These are phyloP conservation scores for Thelaira solivaga DNA, from an alignment of 2,888 invertebrate species.

Conservation along the genomic window DNA sequence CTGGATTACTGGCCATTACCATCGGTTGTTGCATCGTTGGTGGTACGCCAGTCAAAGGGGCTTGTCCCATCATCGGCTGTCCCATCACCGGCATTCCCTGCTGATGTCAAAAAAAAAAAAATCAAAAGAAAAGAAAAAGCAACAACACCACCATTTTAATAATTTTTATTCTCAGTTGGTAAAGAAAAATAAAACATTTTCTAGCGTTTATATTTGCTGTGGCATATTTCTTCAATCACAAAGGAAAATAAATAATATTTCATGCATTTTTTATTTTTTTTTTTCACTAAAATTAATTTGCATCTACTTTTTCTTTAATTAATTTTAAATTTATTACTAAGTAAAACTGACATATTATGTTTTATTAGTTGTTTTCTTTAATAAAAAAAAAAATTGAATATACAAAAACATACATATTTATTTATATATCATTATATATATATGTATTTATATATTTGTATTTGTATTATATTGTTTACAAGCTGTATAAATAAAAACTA, in stretches of 20 bases:
- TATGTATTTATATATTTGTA: too few species aligned
- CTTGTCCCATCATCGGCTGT: slow-evolving; percentile 76
- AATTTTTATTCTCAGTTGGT: too few species aligned
- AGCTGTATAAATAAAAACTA: too few species aligned
- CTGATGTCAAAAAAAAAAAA: slow-evolving; percentile 62
- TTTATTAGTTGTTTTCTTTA: slow-evolving; percentile 20
- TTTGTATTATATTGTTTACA: too few species aligned
- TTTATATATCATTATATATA: too few species aligned
- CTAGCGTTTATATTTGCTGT: slow-evolving; percentile 10
- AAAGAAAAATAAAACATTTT: too few species aligned
- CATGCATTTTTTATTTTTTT: slow-evolving; percentile 34
- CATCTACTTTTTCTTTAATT: slow-evolving; percentile 27
- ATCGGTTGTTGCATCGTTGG: slow-evolving; percentile 71
- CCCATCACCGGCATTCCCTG: slow-evolving; percentile 78
- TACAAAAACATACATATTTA: too few species aligned
- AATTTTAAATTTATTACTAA: slow-evolving; percentile 30
- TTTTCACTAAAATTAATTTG: slow-evolving; percentile 15
- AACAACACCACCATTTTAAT: neutral
- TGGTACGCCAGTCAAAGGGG: slow-evolving; percentile 76
- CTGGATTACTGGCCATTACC: slow-evolving; percentile 72
- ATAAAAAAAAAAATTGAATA: neutral
- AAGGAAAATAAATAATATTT: slow-evolving; percentile 43
- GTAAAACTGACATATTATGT: slow-evolving; percentile 12
- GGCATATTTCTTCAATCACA: slow-evolving; percentile 41
- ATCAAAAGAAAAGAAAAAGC: slow-evolving; percentile 24